Evolutionary conservation across 2,888 invertebrate genomes (phyloP).

Genomic region (Gandaritis pyraliata): DNA sequence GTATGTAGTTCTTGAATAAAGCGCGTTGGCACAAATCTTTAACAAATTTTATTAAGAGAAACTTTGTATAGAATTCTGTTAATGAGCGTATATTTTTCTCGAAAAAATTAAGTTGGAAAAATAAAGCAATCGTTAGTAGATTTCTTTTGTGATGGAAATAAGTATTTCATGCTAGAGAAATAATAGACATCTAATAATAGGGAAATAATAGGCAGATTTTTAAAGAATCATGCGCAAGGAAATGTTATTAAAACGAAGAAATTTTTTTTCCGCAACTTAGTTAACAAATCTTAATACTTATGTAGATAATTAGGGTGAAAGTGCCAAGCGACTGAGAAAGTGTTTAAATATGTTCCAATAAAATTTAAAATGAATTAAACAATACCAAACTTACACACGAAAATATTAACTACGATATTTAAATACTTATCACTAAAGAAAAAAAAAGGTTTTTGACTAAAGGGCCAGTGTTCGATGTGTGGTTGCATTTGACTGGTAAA

Average conservation of each 20-base stretch:
- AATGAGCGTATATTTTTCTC: constrained; percentile 17
- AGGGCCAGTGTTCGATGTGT: constrained; percentile 78
- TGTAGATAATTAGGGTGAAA: constrained; percentile 9
- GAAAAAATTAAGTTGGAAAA: constrained; percentile 6
- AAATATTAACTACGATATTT: constrained; percentile 61
- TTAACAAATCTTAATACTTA: constrained; percentile 6
- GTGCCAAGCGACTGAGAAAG: constrained; percentile 39
- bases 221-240: too few species aligned
- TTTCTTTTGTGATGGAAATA: neutral
- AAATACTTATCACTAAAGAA: constrained; percentile 78
- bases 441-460: constrained; percentile 71
- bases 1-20: constrained; percentile 46
- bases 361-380: constrained; percentile 50
- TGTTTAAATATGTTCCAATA: constrained; percentile 44
- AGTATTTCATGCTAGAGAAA: too few species aligned
- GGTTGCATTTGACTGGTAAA: constrained; percentile 41
- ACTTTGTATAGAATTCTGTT: constrained; percentile 26
- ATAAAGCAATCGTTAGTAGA: neutral
- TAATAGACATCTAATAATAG: neutral
- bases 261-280: constrained; percentile 14
- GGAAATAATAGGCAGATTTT: neutral
- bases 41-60: constrained; percentile 44
- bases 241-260: too few species aligned
- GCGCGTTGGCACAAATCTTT: constrained; percentile 63
- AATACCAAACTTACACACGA: constrained; percentile 62